A percentile compares a stretch with the other conserved stretches of the same genome.
Evolutionary conservation across 1,140 invertebrate species (phyloP).

Genomic region (Hestina assimilis): DNA sequence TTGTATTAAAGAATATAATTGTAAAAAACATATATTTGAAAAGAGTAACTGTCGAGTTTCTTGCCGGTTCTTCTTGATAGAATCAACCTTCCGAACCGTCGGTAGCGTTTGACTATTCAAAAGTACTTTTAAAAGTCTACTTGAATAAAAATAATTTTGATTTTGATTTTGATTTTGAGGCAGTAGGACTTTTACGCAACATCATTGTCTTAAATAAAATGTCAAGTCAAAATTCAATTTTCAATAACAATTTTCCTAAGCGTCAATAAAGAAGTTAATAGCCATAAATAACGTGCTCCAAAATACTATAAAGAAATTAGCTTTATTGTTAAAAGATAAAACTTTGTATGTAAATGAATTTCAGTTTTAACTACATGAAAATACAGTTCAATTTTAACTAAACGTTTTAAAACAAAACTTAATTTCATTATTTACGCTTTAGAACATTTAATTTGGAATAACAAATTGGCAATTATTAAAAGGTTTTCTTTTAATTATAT

Average conservation of each 20-base stretch:
- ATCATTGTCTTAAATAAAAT: too few species aligned
- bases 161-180: too few species aligned
- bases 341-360: not conserved
- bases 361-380: not conserved
- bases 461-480: constrained; percentile 14
- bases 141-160: too few species aligned
- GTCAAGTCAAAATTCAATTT: not conserved
- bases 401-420: not conserved
- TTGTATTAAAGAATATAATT: too few species aligned
- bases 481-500: not conserved
- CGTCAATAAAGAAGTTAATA: constrained; percentile 6
- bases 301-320: constrained; percentile 3
- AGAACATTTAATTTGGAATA: constrained; percentile 18
- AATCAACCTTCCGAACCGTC: too few species aligned
- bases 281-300: constrained; percentile 10
- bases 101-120: too few species aligned
- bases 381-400: not conserved
- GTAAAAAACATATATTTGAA: too few species aligned
- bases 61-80: too few species aligned
- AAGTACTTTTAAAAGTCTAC: too few species aligned
- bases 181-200: too few species aligned
- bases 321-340: not conserved
- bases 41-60: too few species aligned
- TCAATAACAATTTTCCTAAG: not conserved
- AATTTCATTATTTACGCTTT: constrained; percentile 20